Evolutionary conservation across 2,113 vertebrate species (phyloP).

Genomic region (Piprites chloris): DNA sequence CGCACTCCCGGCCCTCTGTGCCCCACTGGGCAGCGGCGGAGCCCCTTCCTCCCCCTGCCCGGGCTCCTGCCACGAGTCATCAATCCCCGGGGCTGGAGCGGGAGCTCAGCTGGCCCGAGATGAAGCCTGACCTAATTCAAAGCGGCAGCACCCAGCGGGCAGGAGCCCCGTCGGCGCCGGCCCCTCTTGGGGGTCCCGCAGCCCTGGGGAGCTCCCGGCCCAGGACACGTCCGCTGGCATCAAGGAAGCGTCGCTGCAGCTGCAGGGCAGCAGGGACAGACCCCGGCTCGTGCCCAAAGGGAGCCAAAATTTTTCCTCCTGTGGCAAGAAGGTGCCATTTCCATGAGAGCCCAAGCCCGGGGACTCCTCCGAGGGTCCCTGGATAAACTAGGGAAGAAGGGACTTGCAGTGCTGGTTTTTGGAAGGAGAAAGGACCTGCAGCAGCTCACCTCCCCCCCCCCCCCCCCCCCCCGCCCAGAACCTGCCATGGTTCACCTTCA

Average conservation of each 20-base stretch:
- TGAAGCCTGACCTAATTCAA: slow-evolving; percentile 59
- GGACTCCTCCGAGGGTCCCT: neutral
- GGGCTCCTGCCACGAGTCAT: neutral
- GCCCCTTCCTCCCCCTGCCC: neutral
- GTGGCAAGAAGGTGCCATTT: neutral
- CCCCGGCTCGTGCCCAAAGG: rapidly evolving
- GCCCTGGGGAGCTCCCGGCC: neutral
- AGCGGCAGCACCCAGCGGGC: slow-evolving; percentile 3
- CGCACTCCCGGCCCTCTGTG: rapidly evolving
- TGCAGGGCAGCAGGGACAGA: neutral
- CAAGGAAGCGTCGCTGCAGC: neutral
- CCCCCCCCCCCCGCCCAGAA: too few species aligned
- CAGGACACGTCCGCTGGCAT: rapidly evolving
- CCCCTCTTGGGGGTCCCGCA: neutral
- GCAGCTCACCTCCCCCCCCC: too few species aligned
- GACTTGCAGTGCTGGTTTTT: neutral
- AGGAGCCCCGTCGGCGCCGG: neutral
- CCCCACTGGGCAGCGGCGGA: neutral
- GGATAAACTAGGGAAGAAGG: neutral
- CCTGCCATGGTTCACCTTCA: slow-evolving; percentile 39
- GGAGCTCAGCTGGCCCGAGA: neutral
- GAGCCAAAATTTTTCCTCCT: rapidly evolving
- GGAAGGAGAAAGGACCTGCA: neutral
- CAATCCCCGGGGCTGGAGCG: neutral
- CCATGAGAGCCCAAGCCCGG: neutral